phyloP scores from a whole-genome alignment of 1,140 invertebrate species.

The Pseudoatta argentina region DNA sequence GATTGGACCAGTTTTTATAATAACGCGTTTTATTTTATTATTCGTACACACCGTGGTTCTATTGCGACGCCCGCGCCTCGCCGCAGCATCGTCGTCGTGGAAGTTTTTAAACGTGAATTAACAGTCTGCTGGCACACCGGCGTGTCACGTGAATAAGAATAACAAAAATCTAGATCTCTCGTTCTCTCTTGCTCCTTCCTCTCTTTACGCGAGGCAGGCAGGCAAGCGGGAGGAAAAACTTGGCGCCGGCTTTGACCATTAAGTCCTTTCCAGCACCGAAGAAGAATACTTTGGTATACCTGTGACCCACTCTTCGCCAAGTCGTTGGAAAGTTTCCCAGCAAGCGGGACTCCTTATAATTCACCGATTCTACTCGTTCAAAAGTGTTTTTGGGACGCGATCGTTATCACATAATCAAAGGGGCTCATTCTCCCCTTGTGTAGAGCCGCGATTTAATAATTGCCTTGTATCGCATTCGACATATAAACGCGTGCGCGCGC shows the following conservation, averaged over 20 bases:
- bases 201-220: not conserved
- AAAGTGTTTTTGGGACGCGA: conserved; percentile 66
- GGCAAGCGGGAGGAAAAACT: conserved; percentile 66
- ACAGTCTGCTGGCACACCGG: conserved; percentile 40
- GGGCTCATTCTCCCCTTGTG: not conserved
- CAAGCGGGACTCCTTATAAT: conserved; percentile 10
- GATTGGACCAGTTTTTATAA: conserved; percentile 26
- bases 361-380: conserved; percentile 52
- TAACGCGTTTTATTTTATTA: conserved; percentile 60
- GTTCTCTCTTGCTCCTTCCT: not conserved
- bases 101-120: conserved; percentile 64
- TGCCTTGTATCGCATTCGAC: not conserved
- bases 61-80: no score
- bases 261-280: conserved; percentile 54
- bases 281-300: conserved; percentile 66
- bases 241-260: conserved; percentile 70
- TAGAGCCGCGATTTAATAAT: conserved; percentile 18
- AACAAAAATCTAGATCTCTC: conserved; percentile 52
- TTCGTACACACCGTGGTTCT: conserved; percentile 2
- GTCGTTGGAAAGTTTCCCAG: conserved; percentile 63
- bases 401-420: conserved; percentile 64
- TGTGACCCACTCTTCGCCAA: conserved; percentile 58
- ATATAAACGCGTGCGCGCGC: not conserved
- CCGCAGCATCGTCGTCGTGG: not conserved
- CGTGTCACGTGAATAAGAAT: conserved; percentile 61